Conservation (phyloP, 2,113 vertebrate genomes). For the Myotis yumanensis region DNA sequence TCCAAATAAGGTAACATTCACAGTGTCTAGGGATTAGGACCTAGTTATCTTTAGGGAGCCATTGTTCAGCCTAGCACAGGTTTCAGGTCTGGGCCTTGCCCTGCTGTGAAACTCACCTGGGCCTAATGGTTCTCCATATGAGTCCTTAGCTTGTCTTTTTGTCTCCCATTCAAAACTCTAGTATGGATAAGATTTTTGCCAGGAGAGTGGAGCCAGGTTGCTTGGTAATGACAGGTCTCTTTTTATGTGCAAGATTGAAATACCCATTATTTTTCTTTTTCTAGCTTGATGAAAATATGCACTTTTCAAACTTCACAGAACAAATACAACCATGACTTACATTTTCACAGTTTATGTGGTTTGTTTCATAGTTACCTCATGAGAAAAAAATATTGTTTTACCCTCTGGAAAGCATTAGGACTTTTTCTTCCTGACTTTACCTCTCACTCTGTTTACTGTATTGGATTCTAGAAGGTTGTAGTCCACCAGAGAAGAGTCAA, state of each 20-base stretch:
- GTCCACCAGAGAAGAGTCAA: not conserved
- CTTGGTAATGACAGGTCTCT: slow-evolving; percentile 7
- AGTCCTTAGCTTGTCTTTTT: not conserved
- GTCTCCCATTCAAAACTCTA: slow-evolving; percentile 30
- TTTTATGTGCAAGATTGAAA: slow-evolving; percentile 8
- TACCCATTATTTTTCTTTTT: not conserved
- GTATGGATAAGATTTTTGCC: not conserved
- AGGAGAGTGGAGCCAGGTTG: not conserved
- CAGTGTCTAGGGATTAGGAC: not conserved
- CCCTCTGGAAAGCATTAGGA: not conserved
- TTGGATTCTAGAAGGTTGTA: not conserved
- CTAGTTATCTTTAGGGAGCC: not conserved
- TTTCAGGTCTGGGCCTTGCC: slow-evolving; percentile 12
- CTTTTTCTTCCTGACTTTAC: not conserved
- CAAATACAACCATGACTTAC: not conserved
- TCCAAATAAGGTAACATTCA: not conserved
- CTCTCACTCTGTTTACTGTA: not conserved
- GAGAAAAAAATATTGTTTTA: not conserved
- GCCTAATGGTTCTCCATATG: not conserved
- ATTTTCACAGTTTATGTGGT: slow-evolving; percentile 35
- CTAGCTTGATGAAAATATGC: not conserved
- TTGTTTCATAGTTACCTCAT: not conserved
- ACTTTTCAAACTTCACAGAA: slow-evolving; percentile 12
- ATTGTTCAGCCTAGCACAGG: not conserved
- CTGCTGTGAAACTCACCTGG: not conserved